Evolutionary conservation across 2,797 vertebrate species (phyloP).

Genomic region (Melanotaenia nigrans): DNA sequence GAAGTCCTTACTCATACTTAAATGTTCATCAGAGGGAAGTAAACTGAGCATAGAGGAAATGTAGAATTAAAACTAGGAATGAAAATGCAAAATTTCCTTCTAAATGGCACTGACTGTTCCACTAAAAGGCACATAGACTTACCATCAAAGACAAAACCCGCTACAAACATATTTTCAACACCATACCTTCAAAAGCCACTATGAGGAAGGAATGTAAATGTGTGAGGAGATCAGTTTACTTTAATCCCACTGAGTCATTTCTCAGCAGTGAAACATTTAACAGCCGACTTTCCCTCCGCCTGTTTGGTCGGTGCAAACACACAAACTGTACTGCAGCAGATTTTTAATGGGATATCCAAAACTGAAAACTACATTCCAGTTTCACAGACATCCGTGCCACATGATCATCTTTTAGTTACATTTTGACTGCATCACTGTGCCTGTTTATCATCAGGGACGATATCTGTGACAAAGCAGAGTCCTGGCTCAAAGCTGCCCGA

Average conservation of each 20-base stretch:
- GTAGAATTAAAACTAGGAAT: not conserved
- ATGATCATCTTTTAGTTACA: constrained; percentile 44
- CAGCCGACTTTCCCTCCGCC: constrained; percentile 36
- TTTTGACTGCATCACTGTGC: constrained; percentile 30
- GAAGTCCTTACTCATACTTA: not conserved
- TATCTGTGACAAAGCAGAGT: constrained; percentile 50
- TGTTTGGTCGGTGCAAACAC: constrained; percentile 30
- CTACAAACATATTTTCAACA: constrained; percentile 19
- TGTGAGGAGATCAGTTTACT: constrained; percentile 43
- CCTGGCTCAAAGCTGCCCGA: constrained; percentile 30
- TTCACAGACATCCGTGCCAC: constrained; percentile 32
- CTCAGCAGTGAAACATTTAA: constrained; percentile 35
- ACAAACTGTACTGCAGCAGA: constrained; percentile 42
- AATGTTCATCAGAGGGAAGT: not conserved
- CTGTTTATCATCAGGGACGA: constrained; percentile 43
- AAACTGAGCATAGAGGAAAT: not conserved
- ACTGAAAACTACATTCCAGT: constrained; percentile 55
- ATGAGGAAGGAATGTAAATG: constrained; percentile 49
- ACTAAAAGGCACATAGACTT: constrained; percentile 4
- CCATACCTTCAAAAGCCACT: constrained; percentile 9
- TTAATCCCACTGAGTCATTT: constrained; percentile 43
- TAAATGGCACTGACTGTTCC: not conserved
- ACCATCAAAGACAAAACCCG: constrained; percentile 19
- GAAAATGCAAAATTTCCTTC: not conserved
- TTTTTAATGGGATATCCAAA: constrained; percentile 65